Conservation (phyloP, 2,113 vertebrate species). For the Antennarius striatus region DNA sequence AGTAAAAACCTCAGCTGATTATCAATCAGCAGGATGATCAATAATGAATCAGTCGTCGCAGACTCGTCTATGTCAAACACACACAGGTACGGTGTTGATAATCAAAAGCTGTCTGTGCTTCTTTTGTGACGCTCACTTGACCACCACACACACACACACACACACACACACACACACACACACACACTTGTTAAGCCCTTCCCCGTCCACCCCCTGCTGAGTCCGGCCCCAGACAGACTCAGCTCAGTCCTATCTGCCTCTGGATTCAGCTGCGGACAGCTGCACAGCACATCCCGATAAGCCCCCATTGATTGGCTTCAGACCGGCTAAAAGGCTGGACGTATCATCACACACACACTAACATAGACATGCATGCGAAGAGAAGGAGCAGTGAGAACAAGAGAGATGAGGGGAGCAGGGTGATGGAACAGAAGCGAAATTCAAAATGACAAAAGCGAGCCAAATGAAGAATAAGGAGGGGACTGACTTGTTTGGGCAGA, state of each 20-base stretch:
- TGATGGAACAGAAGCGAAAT: slow-evolving; percentile 56
- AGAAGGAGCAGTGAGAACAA: not conserved
- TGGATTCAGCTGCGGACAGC: slow-evolving; percentile 50
- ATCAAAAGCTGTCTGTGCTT: not conserved
- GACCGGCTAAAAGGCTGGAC: slow-evolving; percentile 56
- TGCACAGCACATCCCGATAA: slow-evolving; percentile 62
- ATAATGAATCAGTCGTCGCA: too few species aligned
- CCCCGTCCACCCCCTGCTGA: slow-evolving; percentile 15
- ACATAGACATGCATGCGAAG: slow-evolving; percentile 5
- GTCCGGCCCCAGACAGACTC: slow-evolving; percentile 49
- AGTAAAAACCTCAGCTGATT: too few species aligned
- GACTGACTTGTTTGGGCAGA: slow-evolving; percentile 28
- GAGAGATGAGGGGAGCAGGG: slow-evolving; percentile 9
- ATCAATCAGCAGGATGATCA: too few species aligned
- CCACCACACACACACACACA: slow-evolving; percentile 15
- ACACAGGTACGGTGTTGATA: not conserved
- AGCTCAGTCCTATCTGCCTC: slow-evolving; percentile 57
- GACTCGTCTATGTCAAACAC: slow-evolving; percentile 4
- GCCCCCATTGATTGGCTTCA: slow-evolving; percentile 68
- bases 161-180: slow-evolving; percentile 23
- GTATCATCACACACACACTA: slow-evolving; percentile 32
- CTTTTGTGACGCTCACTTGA: slow-evolving; percentile 15
- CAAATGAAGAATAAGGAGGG: slow-evolving; percentile 35
- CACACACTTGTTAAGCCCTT: slow-evolving; percentile 50
- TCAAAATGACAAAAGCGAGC: slow-evolving; percentile 51